Conservation (phyloP, 2,113 vertebrate species). For the Tamias sibiricus region DNA sequence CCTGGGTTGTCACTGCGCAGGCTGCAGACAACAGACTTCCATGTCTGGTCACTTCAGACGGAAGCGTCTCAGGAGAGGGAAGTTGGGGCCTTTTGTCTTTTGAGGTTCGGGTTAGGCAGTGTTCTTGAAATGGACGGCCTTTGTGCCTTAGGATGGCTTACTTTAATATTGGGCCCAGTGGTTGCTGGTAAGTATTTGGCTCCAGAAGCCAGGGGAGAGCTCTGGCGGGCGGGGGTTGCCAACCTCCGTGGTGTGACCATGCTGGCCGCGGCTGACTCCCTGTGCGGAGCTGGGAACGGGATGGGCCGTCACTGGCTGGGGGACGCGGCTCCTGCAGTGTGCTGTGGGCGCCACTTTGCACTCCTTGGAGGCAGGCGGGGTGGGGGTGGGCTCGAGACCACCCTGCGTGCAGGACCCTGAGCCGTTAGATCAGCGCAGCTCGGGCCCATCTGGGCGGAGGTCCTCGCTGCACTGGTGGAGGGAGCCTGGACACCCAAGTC, state of each 20-base stretch:
- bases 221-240: background rate
- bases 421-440: background rate
- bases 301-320: no score
- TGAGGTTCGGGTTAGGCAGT: fast-evolving
- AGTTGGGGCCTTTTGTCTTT: background rate
- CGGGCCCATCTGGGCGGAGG: background rate
- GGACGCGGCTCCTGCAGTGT: fast-evolving
- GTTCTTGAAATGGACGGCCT: background rate
- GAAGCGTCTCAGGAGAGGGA: background rate
- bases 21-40: background rate
- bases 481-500: background rate
- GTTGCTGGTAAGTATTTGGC: background rate
- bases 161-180: background rate
- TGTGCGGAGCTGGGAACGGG: fast-evolving
- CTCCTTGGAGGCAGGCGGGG: background rate
- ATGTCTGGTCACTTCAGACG: no score
- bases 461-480: background rate
- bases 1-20: fast-evolving
- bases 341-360: fast-evolving
- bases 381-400: fast-evolving
- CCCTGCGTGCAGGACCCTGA: background rate
- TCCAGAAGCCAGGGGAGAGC: background rate
- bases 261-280: fast-evolving
- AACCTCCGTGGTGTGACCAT: fast-evolving
- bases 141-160: background rate